These are phyloP conservation scores for Dendrolimus punctatus DNA, from an alignment of 1,140 invertebrate species.

Conservation along the genomic window DNA sequence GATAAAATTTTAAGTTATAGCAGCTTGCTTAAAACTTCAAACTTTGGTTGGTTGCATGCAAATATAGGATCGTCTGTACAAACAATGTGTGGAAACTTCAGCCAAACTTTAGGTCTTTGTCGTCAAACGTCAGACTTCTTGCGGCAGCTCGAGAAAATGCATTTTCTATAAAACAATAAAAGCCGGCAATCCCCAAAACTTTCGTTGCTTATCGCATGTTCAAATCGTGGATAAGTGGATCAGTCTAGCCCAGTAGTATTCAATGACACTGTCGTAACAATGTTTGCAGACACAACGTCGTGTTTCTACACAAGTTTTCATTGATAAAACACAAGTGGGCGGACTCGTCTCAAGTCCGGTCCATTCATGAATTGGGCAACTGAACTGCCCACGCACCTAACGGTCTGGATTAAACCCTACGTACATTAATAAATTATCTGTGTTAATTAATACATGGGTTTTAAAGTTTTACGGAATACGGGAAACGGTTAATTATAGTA, in stretches of 20 bases:
- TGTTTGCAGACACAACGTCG: conserved; percentile 36
- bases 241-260: conserved; percentile 23
- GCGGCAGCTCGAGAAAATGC: too few species aligned
- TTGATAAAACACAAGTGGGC: conserved; percentile 44
- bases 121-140: too few species aligned
- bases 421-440: conserved; percentile 41
- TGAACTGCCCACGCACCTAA: conserved; percentile 44
- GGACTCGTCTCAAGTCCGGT: conserved; percentile 39
- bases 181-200: too few species aligned
- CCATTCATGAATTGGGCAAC: conserved; percentile 66
- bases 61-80: too few species aligned
- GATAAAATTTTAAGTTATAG: too few species aligned
- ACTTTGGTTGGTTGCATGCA: too few species aligned
- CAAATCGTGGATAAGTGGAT: conserved; percentile 15
- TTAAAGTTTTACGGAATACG: conserved; percentile 31
- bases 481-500: conserved; percentile 30
- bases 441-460: conserved; percentile 51
- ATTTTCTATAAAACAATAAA: too few species aligned
- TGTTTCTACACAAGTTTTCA: conserved; percentile 39
- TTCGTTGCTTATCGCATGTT: too few species aligned
- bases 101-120: too few species aligned
- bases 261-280: conserved; percentile 45
- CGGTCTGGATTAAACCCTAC: conserved; percentile 29
- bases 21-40: too few species aligned
- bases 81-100: too few species aligned